Conservation (phyloP, 2,797 vertebrate species). For the Philypnodon macrostomus region DNA sequence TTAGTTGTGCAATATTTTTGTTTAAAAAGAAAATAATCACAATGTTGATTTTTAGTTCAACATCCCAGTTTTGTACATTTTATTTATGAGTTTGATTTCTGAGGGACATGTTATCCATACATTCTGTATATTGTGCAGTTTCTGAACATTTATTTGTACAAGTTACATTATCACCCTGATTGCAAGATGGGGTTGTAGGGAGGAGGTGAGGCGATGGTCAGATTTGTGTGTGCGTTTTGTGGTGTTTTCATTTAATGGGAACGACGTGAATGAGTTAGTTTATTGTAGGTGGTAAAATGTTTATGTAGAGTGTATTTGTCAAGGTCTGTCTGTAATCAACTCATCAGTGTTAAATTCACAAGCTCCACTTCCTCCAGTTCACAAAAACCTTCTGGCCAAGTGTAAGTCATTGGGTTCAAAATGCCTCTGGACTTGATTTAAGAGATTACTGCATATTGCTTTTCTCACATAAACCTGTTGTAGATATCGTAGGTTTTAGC, state of each 20-base stretch:
- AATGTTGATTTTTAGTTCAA: slow-evolving; percentile 52
- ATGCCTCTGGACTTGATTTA: slow-evolving; percentile 51
- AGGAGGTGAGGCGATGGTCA: slow-evolving; percentile 18
- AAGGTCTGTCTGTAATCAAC: slow-evolving; percentile 73
- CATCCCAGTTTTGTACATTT: slow-evolving; percentile 72
- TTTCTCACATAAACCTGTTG: slow-evolving; percentile 63
- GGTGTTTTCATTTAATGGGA: slow-evolving; percentile 67
- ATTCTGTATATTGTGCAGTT: slow-evolving; percentile 75
- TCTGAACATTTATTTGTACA: slow-evolving; percentile 71
- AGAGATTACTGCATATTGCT: slow-evolving; percentile 57
- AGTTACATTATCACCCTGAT: slow-evolving; percentile 53
- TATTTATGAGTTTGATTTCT: slow-evolving; percentile 83
- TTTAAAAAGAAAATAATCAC: slow-evolving; percentile 34
- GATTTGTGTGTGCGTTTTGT: slow-evolving; percentile 59
- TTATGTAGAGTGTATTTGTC: slow-evolving; percentile 70
- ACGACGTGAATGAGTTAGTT: slow-evolving; percentile 71
- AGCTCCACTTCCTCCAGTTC: too few species aligned
- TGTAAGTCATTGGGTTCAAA: slow-evolving; percentile 60
- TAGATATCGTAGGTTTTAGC: slow-evolving; percentile 73
- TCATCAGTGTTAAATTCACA: slow-evolving; percentile 74
- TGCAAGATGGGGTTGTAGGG: slow-evolving; percentile 44
- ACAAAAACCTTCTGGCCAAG: slow-evolving; percentile 43
- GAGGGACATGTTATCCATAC: slow-evolving; percentile 65
- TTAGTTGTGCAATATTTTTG: slow-evolving; percentile 81
- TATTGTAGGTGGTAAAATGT: slow-evolving; percentile 73